Percentiles rank a stretch among this genome's conserved stretches.
These are phyloP conservation scores for Euzophera pinguis DNA, from an alignment of 2,888 invertebrate species.

Conservation along the genomic window DNA sequence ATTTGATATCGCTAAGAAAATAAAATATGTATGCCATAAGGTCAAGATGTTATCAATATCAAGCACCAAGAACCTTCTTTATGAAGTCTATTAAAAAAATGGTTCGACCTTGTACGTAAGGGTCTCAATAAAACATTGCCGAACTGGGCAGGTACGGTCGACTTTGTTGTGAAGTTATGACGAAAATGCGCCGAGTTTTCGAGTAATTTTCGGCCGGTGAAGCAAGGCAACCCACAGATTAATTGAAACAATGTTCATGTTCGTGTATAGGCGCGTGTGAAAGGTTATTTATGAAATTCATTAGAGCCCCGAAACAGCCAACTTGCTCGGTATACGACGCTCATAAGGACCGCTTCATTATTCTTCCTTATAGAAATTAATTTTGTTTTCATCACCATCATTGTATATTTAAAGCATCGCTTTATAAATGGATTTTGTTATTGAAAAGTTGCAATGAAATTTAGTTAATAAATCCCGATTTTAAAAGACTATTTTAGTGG, in stretches of 20 bases:
- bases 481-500: background rate
- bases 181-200: conserved; percentile 10
- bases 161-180: conserved; percentile 10
- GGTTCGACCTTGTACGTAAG: background rate
- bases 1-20: no score
- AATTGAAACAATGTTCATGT: conserved; percentile 20
- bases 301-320: conserved; percentile 9
- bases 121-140: conserved; percentile 5
- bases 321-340: background rate
- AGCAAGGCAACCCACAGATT: conserved; percentile 15
- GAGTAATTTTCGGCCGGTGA: conserved; percentile 12
- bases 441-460: background rate
- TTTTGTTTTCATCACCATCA: conserved; percentile 5
- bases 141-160: background rate
- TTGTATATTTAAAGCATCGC: background rate
- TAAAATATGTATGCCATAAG: no score
- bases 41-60: background rate
- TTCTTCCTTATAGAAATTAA: conserved; percentile 11
- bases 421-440: background rate
- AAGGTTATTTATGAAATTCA: conserved; percentile 16
- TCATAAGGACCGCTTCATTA: conserved; percentile 4
- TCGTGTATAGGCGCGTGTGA: conserved; percentile 13
- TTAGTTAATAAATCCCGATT: background rate
- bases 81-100: background rate
- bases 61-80: background rate